Conservation (phyloP, 2,888 invertebrate genomes). For the Dolomedes plantarius region DNA sequence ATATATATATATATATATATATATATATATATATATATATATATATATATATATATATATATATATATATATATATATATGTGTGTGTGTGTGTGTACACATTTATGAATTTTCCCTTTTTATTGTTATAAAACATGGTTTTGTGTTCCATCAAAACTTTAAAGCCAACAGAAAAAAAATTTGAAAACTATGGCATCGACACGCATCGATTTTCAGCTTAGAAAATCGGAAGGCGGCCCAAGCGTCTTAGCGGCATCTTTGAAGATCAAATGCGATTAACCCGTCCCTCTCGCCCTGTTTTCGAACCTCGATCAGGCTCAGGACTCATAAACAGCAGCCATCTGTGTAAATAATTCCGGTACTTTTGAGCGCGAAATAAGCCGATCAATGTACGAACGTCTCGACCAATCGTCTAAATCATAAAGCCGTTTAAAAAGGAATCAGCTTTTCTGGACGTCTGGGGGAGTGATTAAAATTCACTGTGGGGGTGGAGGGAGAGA, state of each 20-base stretch:
- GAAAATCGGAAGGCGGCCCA: not conserved
- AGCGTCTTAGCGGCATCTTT: not conserved
- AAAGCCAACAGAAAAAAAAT: no score
- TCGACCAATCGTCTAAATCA: slow-evolving; percentile 43
- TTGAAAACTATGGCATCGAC: no score
- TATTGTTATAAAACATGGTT: no score
- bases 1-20: no score
- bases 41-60: no score
- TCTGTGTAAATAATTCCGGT: slow-evolving; percentile 53
- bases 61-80: no score
- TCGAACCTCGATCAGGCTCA: not conserved
- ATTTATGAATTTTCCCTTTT: no score
- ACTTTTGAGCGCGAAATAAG: slow-evolving; percentile 19
- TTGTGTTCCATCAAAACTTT: no score
- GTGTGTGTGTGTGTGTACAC: no score
- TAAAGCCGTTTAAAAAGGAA: slow-evolving; percentile 52
- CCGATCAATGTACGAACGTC: slow-evolving; percentile 44
- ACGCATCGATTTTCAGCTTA: not conserved
- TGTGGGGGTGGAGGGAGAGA: not conserved
- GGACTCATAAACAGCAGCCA: slow-evolving; percentile 13
- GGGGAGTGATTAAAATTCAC: slow-evolving; percentile 60
- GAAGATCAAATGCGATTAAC: not conserved
- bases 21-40: no score
- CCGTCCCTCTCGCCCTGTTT: not conserved
- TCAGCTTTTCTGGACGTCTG: slow-evolving; percentile 30